Conservation (phyloP, 1,140 invertebrate species). For the Rhyacophila brunnea region DNA sequence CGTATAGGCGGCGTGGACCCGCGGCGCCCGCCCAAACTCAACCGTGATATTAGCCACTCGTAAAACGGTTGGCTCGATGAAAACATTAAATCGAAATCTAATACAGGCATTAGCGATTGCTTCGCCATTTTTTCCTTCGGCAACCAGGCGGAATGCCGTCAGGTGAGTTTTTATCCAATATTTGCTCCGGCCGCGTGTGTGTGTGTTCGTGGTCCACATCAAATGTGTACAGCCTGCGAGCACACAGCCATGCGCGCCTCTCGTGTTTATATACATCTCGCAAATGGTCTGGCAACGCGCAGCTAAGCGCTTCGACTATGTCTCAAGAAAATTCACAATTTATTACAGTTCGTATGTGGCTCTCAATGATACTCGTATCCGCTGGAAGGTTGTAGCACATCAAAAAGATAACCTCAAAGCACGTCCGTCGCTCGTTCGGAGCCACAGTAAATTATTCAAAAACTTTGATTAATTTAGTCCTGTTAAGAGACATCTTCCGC, state of each 20-base stretch:
- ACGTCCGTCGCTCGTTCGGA: too few relatives aligned
- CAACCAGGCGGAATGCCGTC: conserved; percentile 26
- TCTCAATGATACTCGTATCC: too few relatives aligned
- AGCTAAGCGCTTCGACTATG: too few relatives aligned
- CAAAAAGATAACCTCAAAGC: too few relatives aligned
- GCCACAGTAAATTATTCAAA: too few relatives aligned
- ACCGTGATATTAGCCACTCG: not conserved
- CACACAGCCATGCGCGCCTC: not conserved
- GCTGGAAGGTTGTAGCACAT: too few relatives aligned
- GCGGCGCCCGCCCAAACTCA: not conserved
- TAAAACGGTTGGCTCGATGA: conserved; percentile 8
- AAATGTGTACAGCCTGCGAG: not conserved
- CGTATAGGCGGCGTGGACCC: not conserved
- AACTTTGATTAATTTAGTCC: too few relatives aligned
- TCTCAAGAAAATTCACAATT: too few relatives aligned
- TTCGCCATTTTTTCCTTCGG: conserved; percentile 16
- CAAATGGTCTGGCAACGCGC: too few relatives aligned
- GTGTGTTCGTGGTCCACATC: not conserved
- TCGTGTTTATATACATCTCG: not conserved
- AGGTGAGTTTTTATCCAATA: conserved; percentile 30
- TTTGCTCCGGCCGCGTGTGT: conserved; percentile 16
- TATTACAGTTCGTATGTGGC: too few relatives aligned
- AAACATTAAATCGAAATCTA: conserved; percentile 31
- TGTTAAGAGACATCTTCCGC: too few relatives aligned
- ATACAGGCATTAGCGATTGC: conserved; percentile 31